These are phyloP conservation scores for Agapetus fuscipes DNA, from an alignment of 2,888 invertebrate species.

Conservation along the genomic window DNA sequence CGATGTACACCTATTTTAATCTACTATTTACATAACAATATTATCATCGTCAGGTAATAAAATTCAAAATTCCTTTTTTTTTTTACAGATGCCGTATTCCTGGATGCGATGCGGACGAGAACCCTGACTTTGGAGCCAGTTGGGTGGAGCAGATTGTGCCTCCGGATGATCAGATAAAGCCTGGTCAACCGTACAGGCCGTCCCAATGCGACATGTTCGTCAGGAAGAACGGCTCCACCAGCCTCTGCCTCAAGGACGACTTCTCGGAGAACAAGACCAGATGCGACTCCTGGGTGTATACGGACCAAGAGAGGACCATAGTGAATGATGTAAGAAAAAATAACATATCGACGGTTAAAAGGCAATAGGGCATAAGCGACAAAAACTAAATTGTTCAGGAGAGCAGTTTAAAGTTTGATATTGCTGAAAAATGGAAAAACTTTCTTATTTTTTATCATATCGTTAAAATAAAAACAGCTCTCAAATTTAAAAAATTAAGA, in stretches of 20 bases:
- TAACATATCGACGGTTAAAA: too few relatives aligned
- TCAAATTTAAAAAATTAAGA: too few relatives aligned
- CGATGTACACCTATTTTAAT: too few relatives aligned
- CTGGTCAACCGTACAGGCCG: slow-evolving; percentile 25
- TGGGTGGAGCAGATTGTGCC: slow-evolving; percentile 46
- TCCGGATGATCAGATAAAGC: slow-evolving; percentile 21
- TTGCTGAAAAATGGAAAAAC: too few relatives aligned
- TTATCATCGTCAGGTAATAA: too few relatives aligned
- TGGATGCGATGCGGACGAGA: slow-evolving; percentile 38
- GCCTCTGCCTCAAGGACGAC: slow-evolving; percentile 28
- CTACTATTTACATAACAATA: too few relatives aligned
- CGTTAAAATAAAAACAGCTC: too few relatives aligned
- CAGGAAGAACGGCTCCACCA: slow-evolving; percentile 23
- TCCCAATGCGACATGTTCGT: slow-evolving; percentile 29
- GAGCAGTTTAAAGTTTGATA: too few relatives aligned
- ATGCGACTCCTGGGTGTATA: slow-evolving; percentile 45
- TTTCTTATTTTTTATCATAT: too few relatives aligned
- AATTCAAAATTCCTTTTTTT: slow-evolving; percentile 2
- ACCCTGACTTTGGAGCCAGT: slow-evolving; percentile 28
- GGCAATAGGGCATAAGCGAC: too few relatives aligned
- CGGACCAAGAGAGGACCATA: slow-evolving; percentile 40
- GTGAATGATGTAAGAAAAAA: slow-evolving; percentile 48
- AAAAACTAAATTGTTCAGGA: too few relatives aligned
- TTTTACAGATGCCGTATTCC: slow-evolving; percentile 41
- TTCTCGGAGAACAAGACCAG: slow-evolving; percentile 31